Evolutionary conservation across 2,797 vertebrate species (phyloP).

Genomic region (Hemibagrus guttatus): DNA sequence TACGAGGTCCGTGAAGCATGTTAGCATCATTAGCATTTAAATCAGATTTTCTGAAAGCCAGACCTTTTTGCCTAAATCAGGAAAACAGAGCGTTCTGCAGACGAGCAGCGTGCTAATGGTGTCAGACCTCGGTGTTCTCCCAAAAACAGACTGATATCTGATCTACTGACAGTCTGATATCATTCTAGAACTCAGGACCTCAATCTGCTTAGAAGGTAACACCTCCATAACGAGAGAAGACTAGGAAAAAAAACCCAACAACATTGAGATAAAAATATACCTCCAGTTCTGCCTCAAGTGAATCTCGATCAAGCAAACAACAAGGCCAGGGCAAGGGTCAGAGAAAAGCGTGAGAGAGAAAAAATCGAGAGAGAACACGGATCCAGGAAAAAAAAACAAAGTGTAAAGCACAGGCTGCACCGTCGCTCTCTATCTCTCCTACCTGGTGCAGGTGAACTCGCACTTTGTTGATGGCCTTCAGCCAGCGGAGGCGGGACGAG

Average conservation of each 20-base stretch:
- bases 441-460: slow-evolving; percentile 89
- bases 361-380: slow-evolving; percentile 4
- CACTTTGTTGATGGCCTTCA: slow-evolving; percentile 92
- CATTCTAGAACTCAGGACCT: background rate
- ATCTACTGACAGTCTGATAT: background rate
- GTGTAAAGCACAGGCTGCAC: background rate
- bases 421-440: slow-evolving; percentile 62
- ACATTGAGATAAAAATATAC: background rate
- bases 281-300: background rate
- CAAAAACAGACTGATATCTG: background rate
- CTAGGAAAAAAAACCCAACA: no score
- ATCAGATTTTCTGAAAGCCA: background rate
- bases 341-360: background rate
- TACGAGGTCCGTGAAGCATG: background rate
- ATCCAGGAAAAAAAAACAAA: slow-evolving; percentile 12
- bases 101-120: background rate
- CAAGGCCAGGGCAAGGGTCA: background rate
- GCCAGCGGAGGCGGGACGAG: slow-evolving; percentile 86
- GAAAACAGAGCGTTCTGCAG: background rate
- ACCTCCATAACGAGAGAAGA: background rate
- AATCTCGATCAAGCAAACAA: slow-evolving; percentile 54
- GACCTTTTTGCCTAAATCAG: background rate
- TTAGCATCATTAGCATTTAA: background rate
- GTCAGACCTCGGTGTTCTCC: background rate
- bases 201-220: background rate